phyloP scores from a whole-genome alignment of 1,140 invertebrate species.

The Radopholus similis region DNA sequence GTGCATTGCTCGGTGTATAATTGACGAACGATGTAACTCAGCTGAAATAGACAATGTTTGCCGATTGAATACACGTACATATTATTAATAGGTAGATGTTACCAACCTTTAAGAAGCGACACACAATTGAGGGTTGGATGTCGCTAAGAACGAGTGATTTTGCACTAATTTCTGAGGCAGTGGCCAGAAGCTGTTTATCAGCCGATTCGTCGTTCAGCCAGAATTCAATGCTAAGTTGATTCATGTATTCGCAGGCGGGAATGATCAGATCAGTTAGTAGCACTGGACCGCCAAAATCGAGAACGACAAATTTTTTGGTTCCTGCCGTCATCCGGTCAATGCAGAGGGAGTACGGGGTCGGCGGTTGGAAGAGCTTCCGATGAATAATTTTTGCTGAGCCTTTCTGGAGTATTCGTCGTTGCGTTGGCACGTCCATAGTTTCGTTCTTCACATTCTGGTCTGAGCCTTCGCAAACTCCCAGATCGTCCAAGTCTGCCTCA shows the following conservation, averaged over 20 bases:
- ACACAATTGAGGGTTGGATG: slow-evolving; percentile 1
- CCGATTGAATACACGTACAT: slow-evolving; percentile 8
- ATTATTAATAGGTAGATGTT: neutral
- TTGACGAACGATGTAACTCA: slow-evolving; percentile 16
- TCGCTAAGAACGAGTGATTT: slow-evolving; percentile 23
- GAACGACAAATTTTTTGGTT: slow-evolving; percentile 65
- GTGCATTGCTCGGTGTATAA: slow-evolving; percentile 3
- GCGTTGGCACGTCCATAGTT: neutral
- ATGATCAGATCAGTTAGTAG: slow-evolving; percentile 81
- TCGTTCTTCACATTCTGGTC: neutral
- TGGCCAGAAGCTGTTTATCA: slow-evolving; percentile 10
- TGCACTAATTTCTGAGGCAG: slow-evolving; percentile 13
- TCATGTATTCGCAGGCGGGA: slow-evolving; percentile 65
- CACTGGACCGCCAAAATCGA: slow-evolving; percentile 81
- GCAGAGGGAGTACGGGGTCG: neutral
- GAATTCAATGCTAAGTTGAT: slow-evolving; percentile 12
- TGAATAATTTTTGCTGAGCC: neutral
- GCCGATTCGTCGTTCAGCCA: slow-evolving; percentile 27
- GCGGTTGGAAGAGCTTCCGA: slow-evolving; percentile 8
- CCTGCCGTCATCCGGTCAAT: slow-evolving; percentile 15
- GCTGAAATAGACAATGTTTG: slow-evolving; percentile 5
- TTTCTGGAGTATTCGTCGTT: neutral
- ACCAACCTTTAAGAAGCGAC: neutral
- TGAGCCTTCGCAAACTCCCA: neutral
- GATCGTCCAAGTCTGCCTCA: neutral